A percentile compares a stretch with the other conserved stretches of the same genome.
These are phyloP conservation scores for Acropternis orthonyx DNA, from an alignment of 2,797 vertebrate genomes.

Conservation along the genomic window DNA sequence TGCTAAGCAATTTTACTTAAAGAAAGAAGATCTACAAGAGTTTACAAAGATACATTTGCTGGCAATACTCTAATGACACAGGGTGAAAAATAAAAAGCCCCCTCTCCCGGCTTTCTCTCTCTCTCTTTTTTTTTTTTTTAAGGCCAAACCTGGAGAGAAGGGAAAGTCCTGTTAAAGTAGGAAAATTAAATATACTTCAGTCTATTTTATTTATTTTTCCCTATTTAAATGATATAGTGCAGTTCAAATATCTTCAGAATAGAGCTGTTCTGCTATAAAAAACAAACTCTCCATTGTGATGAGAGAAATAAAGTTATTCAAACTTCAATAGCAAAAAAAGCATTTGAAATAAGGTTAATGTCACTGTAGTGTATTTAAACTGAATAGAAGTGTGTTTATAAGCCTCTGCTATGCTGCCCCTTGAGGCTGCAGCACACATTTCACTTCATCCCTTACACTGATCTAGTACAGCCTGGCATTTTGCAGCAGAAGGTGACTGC, in stretches of 20 bases:
- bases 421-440: background rate
- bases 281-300: background rate
- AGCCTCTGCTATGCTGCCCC: background rate
- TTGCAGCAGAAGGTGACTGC: background rate
- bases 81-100: background rate
- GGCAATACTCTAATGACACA: background rate
- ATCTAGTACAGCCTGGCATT: background rate
- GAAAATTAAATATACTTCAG: background rate
- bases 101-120: accelerated
- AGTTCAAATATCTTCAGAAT: background rate
- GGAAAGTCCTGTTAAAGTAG: background rate
- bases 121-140: background rate
- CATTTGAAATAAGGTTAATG: background rate
- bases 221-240: background rate
- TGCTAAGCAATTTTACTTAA: background rate
- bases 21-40: background rate
- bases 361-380: background rate
- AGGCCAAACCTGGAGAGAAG: background rate
- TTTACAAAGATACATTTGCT: background rate
- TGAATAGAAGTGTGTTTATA: background rate
- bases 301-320: background rate
- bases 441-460: background rate
- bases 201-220: background rate
- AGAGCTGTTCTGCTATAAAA: background rate
- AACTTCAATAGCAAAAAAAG: background rate